phyloP scores from a whole-genome alignment of 2,888 invertebrate species.

The Mythimna pallens region DNA sequence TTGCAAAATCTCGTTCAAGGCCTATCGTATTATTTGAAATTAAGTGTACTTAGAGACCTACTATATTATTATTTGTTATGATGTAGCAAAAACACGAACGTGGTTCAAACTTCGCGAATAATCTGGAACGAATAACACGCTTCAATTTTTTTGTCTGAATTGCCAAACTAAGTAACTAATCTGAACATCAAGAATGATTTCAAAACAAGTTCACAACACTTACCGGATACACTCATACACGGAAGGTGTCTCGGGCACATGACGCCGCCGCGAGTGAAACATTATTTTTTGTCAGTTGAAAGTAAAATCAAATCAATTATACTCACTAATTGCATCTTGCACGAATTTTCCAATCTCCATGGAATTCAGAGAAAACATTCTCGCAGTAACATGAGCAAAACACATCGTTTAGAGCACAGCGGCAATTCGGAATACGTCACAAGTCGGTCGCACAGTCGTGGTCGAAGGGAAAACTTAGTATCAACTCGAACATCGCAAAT shows the following conservation, averaged over 20 bases:
- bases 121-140: constrained; percentile 38
- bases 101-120: constrained; percentile 42
- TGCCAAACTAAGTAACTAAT: constrained; percentile 38
- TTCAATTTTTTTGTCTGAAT: constrained; percentile 43
- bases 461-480: constrained; percentile 78
- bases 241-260: constrained; percentile 43
- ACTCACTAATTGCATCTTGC: constrained; percentile 84
- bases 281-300: constrained; percentile 60
- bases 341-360: constrained; percentile 78
- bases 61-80: constrained; percentile 45
- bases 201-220: constrained; percentile 48
- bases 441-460: constrained; percentile 82
- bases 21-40: constrained; percentile 33
- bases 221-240: constrained; percentile 54
- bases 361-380: constrained; percentile 72
- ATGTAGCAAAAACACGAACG: constrained; percentile 42
- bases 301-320: constrained; percentile 69
- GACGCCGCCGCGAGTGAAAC: constrained; percentile 21
- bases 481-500: constrained; percentile 88
- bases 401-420: constrained; percentile 79
- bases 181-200: constrained; percentile 35
- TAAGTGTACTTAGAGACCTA: constrained; percentile 27
- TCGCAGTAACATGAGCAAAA: constrained; percentile 75
- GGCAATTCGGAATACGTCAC: constrained; percentile 77
- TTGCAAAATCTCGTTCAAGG: constrained; percentile 58